Base-by-base conservation (phyloP, 2,888 invertebrate species). In the Branchinecta sandiegonensis region DNA sequence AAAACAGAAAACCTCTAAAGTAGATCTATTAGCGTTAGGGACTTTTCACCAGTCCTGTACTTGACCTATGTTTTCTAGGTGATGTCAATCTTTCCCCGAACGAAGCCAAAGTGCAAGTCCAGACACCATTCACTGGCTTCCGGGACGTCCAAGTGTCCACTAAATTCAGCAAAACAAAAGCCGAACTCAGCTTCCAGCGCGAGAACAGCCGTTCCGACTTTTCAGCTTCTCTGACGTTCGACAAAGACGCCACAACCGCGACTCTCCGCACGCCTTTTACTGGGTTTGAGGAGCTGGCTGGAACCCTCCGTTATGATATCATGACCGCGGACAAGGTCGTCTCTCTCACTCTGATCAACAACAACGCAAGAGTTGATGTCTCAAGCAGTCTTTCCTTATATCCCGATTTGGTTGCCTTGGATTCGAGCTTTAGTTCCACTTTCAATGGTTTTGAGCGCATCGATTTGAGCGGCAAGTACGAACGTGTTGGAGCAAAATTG, bases 101-200 rank as follows among this genome's bases (percentile, higher is more conserved):
- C 46, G 67, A 64, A 48, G 67, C 67, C 46, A 47, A 46, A 14
- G 65, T 72, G 17, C 69, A 48, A 11, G 67, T 70, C 13, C 47
- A 56, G 14, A 69, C 71, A 4, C 72, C 72, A 37, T 72, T 70
- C 64, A 65, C 68, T 14, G 70, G 70, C 2, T 50, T 70, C 23
- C 69, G 69, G 14, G 47, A 56, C 9, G 13, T 69, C 50, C 67
- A 65, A 23, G 11, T 69, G 13, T 50, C 65, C 23, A 69, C 66
- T 12, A 50, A 47, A 23, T 50, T 69, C 17, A 17, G 56, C 10
- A 64, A 66, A 48, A 37, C 48, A 37, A 66, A 65, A 11, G 69
- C 69, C 1, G 48, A 48, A 9, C 14, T 69, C 11, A 69, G 50
- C 50, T 13, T 69, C 8, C 46, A 69, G 14, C 67, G 17, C 23